Conservation (phyloP, 2,797 vertebrate species). For the Peromyscus nudipes region DNA sequence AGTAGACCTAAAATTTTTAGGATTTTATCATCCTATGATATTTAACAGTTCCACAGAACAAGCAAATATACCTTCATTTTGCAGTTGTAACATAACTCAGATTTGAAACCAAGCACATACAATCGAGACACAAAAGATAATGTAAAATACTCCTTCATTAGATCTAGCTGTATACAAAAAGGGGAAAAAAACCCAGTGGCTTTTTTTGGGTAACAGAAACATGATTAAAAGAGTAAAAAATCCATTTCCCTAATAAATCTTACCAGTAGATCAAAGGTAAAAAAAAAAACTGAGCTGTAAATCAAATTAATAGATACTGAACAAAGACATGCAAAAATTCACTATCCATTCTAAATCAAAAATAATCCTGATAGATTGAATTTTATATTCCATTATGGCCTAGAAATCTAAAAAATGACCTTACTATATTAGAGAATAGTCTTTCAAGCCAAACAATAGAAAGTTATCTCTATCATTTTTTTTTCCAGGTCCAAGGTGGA, state of each 20-base stretch:
- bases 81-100: background rate
- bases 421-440: background rate
- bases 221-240: slow-evolving; percentile 21
- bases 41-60: background rate
- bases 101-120: background rate
- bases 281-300: background rate
- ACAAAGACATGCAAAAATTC: background rate
- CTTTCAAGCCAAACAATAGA: background rate
- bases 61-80: background rate
- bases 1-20: background rate
- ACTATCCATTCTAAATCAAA: background rate
- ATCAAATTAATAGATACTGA: background rate
- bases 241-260: background rate
- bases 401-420: background rate
- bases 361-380: background rate
- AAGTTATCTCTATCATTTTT: background rate
- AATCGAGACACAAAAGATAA: background rate
- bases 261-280: background rate
- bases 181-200: background rate
- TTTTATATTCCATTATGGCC: background rate
- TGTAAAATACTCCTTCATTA: background rate
- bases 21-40: background rate
- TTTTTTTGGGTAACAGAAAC: background rate
- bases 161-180: background rate
- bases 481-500: background rate